A percentile compares a stretch with the other conserved stretches of the same genome.
phyloP scores from a whole-genome alignment of 2,797 vertebrate species.

The Muscicapa comitata region DNA sequence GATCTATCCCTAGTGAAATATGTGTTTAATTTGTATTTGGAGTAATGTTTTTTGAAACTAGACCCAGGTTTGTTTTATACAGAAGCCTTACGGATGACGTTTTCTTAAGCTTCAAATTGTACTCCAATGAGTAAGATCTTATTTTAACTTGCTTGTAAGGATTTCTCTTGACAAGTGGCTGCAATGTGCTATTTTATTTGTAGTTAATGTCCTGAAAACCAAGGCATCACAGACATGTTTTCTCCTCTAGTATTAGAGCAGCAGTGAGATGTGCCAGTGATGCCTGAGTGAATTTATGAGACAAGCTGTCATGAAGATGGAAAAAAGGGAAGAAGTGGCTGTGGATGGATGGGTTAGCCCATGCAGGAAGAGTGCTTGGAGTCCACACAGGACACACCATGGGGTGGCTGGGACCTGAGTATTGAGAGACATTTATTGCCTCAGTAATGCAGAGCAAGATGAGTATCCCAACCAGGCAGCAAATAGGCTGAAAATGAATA shows the following conservation, averaged over 20 bases:
- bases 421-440: neutral
- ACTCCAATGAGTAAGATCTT: neutral
- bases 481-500: neutral
- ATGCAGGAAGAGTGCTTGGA: neutral
- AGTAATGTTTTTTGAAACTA: neutral
- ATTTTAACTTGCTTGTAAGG: slow-evolving; percentile 7
- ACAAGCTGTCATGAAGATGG: neutral
- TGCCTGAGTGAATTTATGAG: neutral
- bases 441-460: neutral
- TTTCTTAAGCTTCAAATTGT: slow-evolving; percentile 13
- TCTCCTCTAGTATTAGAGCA: neutral
- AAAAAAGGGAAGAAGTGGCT: neutral
- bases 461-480: neutral
- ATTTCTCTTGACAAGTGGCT: neutral
- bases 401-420: neutral
- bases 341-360: neutral
- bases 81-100: neutral
- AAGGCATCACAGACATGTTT: neutral
- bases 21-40: neutral
- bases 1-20: neutral
- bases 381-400: neutral
- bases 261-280: neutral
- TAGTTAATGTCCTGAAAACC: neutral
- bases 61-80: neutral
- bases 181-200: neutral